These are phyloP conservation scores for Dipodomys ordii DNA, from an alignment of 2,113 vertebrate genomes.

Conservation along the genomic window DNA sequence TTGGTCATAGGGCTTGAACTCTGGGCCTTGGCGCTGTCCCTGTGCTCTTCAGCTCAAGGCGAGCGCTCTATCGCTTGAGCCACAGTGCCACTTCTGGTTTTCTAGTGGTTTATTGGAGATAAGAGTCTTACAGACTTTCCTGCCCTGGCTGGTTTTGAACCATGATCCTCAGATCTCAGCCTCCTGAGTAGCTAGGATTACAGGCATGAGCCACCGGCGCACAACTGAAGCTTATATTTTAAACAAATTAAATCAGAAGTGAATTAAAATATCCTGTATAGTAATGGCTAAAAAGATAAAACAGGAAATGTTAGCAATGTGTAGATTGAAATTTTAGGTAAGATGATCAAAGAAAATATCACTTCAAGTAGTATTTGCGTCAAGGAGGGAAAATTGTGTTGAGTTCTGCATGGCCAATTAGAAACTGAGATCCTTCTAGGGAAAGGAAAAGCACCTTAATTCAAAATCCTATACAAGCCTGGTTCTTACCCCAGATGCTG, in stretches of 20 bases:
- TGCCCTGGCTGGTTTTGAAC: no score
- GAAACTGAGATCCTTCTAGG: neutral
- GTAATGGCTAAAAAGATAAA: conserved; percentile 29
- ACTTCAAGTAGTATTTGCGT: neutral
- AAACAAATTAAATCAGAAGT: conserved; percentile 4
- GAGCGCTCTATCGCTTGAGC: no score
- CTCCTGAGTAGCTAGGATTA: no score
- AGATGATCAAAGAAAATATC: neutral
- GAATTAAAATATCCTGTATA: neutral
- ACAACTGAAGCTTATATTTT: neutral
- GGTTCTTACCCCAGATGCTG: neutral
- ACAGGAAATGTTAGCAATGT: neutral
- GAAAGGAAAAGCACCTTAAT: neutral
- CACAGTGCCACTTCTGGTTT: no score
- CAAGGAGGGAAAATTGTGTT: neutral
- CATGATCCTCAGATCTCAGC: no score
- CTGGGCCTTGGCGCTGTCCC: no score
- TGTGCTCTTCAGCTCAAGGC: no score
- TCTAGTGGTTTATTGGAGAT: no score
- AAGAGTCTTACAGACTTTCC: no score
- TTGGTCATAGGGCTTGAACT: no score
- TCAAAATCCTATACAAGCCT: neutral
- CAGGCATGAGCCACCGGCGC: no score
- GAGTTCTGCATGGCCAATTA: neutral
- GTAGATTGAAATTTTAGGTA: neutral